phyloP scores from a whole-genome alignment of 2,113 vertebrate species.

The Lycaon pictus region DNA sequence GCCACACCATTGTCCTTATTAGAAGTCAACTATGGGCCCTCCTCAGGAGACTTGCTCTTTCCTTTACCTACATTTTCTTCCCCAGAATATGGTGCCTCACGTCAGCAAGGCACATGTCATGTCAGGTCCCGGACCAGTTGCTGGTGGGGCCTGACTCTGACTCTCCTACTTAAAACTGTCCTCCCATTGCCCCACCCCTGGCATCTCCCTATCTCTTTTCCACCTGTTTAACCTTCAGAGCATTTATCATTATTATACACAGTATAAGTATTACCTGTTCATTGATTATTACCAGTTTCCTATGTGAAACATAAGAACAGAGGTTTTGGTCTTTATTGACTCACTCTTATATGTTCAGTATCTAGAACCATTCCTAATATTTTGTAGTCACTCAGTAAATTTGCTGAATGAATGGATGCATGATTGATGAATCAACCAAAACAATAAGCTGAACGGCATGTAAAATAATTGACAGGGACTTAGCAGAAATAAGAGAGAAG shows the following conservation, averaged over 20 bases:
- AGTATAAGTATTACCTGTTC: neutral
- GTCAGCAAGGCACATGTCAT: neutral
- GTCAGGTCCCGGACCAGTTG: neutral
- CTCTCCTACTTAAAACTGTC: neutral
- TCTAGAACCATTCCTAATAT: neutral
- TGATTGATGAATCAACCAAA: neutral
- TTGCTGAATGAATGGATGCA: neutral
- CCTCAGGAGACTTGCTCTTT: neutral
- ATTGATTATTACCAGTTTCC: neutral
- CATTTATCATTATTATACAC: neutral
- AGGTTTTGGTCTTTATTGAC: neutral
- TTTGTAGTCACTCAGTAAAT: neutral
- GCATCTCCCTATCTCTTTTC: neutral
- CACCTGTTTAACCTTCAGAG: neutral
- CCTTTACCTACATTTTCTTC: neutral
- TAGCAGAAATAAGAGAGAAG: neutral
- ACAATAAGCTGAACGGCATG: neutral
- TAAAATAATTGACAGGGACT: neutral
- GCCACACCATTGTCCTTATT: neutral
- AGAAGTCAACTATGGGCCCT: neutral
- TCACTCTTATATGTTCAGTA: neutral
- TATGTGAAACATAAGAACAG: neutral
- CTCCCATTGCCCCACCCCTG: accelerated
- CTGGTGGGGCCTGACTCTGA: accelerated
- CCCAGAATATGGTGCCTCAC: accelerated